phyloP scores from a whole-genome alignment of 1,140 invertebrate species.

The Acromyrmex echinatior region DNA sequence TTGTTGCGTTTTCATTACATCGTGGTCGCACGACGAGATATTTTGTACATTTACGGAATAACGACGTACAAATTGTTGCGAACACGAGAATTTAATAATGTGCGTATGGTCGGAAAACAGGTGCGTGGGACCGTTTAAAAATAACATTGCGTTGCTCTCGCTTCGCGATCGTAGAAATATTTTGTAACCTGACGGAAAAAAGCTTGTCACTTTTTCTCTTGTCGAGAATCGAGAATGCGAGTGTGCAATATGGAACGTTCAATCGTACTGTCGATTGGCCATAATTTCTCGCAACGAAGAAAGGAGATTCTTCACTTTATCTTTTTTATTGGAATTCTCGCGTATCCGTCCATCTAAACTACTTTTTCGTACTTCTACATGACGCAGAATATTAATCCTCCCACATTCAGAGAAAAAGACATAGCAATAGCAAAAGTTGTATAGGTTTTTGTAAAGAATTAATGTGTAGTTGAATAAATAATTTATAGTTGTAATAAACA shows the following conservation, averaged over 20 bases:
- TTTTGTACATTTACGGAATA: slow-evolving; percentile 11
- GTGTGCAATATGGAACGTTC: slow-evolving; percentile 29
- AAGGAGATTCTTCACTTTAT: background rate
- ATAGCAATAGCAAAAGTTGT: no score
- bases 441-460: no score
- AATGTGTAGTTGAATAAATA: no score
- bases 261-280: slow-evolving; percentile 20
- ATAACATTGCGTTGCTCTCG: background rate
- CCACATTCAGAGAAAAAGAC: no score
- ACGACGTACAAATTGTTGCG: slow-evolving; percentile 4
- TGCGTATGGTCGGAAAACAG: background rate
- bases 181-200: slow-evolving; percentile 31
- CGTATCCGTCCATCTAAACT: background rate
- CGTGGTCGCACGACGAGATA: background rate
- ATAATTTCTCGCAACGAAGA: background rate
- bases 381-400: background rate
- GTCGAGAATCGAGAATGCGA: slow-evolving; percentile 16
- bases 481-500: no score
- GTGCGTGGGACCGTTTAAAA: background rate
- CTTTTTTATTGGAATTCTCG: background rate
- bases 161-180: slow-evolving; percentile 11
- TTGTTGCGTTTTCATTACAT: slow-evolving; percentile 11
- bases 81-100: slow-evolving; percentile 50
- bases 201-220: slow-evolving; percentile 14
- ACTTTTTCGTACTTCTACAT: slow-evolving; percentile 13